Conservation (phyloP, 1,140 invertebrate species). For the Octopus bimaculoides region DNA sequence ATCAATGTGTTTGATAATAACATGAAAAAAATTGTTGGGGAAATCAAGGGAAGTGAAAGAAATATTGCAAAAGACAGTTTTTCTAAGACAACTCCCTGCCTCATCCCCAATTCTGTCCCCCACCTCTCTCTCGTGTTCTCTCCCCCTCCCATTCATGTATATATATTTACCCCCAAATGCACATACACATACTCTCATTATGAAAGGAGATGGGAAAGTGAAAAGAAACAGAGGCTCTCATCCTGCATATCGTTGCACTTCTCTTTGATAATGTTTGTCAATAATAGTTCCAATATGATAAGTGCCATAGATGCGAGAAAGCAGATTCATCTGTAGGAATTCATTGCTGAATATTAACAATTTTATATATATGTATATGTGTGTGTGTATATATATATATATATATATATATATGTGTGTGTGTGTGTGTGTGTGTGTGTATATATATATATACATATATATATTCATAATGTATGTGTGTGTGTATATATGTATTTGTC, state of each 20-base stretch:
- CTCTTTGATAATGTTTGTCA: neutral
- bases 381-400: neutral
- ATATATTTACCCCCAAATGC: neutral
- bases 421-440: neutral
- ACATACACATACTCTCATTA: too few species aligned
- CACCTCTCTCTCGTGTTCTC: neutral
- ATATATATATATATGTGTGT: neutral
- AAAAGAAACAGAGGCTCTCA: too few species aligned
- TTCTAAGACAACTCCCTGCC: too few species aligned
- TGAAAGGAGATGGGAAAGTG: too few species aligned
- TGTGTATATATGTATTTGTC: neutral
- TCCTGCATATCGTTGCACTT: too few species aligned
- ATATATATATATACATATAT: neutral
- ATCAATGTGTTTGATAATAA: too few species aligned
- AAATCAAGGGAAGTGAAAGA: too few species aligned
- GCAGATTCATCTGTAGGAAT: neutral
- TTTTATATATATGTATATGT: neutral
- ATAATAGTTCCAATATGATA: conserved; percentile 4
- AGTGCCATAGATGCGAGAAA: neutral
- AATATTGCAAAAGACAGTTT: too few species aligned
- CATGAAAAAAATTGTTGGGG: too few species aligned
- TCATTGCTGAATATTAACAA: neutral
- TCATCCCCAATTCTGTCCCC: too few species aligned
- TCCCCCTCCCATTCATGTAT: neutral
- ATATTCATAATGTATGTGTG: neutral